Conservation (phyloP, 2,113 vertebrate species). For the Periophthalmodon schlosseri region DNA sequence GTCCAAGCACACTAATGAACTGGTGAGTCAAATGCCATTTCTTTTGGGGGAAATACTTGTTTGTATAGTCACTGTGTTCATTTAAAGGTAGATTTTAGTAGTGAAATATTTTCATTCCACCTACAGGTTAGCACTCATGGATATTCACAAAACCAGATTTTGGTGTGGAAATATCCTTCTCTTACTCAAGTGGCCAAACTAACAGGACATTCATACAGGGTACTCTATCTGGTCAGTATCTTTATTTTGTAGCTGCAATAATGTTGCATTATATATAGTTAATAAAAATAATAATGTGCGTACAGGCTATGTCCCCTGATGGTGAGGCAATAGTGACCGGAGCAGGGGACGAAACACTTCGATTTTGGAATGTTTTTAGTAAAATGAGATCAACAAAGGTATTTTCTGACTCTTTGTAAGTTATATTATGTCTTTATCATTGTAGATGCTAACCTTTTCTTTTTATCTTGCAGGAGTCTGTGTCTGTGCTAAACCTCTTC, state of each 20-base stretch:
- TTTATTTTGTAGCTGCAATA: neutral
- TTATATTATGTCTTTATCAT: neutral
- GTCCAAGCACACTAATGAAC: slow-evolving; percentile 98
- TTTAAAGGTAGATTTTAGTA: neutral
- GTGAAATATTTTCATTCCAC: slow-evolving; percentile 4
- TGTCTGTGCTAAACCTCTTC: slow-evolving; percentile 93
- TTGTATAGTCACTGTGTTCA: neutral
- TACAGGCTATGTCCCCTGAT: slow-evolving; percentile 96
- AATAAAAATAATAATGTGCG: slow-evolving; percentile 7
- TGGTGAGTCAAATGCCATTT: slow-evolving; percentile 74
- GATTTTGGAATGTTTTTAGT: slow-evolving; percentile 99
- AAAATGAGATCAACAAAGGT: slow-evolving; percentile 98
- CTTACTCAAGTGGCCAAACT: slow-evolving; percentile 97
- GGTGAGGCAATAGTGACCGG: slow-evolving; percentile 99
- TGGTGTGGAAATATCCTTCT: slow-evolving; percentile 98
- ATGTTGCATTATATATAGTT: neutral
- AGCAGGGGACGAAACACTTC: slow-evolving; percentile 93
- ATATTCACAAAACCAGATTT: slow-evolving; percentile 99
- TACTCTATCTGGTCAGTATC: slow-evolving; percentile 89
- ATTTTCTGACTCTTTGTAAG: neutral
- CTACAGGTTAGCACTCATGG: slow-evolving; percentile 95
- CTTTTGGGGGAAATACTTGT: neutral
- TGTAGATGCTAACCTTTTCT: neutral
- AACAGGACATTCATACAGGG: slow-evolving; percentile 94
- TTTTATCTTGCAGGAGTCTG: slow-evolving; percentile 80